These are phyloP conservation scores for Monochamus alternatus DNA, from an alignment of 2,888 invertebrate species.

Conservation along the genomic window DNA sequence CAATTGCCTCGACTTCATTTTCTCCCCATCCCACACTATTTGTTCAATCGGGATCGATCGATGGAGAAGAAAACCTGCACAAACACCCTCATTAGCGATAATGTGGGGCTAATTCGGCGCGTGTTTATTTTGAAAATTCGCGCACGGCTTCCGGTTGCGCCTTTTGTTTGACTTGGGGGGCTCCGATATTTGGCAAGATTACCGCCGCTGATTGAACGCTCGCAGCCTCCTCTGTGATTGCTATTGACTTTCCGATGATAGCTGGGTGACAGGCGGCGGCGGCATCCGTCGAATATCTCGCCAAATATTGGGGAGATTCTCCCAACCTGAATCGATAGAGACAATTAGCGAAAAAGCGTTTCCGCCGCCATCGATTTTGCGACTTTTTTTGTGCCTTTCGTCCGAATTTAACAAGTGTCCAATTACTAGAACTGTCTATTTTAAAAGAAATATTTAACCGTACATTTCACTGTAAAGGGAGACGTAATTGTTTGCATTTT, in stretches of 20 bases:
- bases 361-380: too few relatives aligned
- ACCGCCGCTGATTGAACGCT: constrained; percentile 44
- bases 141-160: constrained; percentile 29
- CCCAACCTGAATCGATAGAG: neutral
- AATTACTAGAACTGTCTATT: too few relatives aligned
- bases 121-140: constrained; percentile 32
- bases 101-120: constrained; percentile 18
- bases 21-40: neutral
- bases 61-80: neutral
- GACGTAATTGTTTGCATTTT: too few relatives aligned
- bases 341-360: neutral
- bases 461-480: too few relatives aligned
- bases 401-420: too few relatives aligned
- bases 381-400: too few relatives aligned
- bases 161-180: constrained; percentile 54
- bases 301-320: constrained; percentile 24
- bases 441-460: too few relatives aligned
- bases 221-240: constrained; percentile 45
- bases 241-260: constrained; percentile 48
- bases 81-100: constrained; percentile 23
- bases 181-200: constrained; percentile 53
- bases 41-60: neutral
- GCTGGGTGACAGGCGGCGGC: constrained; percentile 28
- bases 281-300: constrained; percentile 24
- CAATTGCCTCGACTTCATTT: neutral